These are phyloP conservation scores for Myotis davidii DNA, from an alignment of 2,113 vertebrate genomes.

Conservation along the genomic window DNA sequence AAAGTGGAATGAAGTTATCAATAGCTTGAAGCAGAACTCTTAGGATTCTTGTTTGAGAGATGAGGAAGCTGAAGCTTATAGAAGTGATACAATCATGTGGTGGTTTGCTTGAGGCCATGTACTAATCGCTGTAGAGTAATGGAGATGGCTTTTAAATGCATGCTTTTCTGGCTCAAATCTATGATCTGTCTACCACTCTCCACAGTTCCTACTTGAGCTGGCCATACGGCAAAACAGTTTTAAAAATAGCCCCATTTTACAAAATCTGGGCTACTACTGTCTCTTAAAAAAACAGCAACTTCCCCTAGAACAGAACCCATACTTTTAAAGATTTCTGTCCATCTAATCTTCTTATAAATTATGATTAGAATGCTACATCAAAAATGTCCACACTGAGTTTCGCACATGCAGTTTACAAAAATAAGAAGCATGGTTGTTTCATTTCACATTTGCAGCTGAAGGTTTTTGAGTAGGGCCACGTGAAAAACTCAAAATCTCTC, in stretches of 20 bases:
- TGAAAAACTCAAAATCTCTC: neutral
- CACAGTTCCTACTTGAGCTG: neutral
- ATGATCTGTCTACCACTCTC: neutral
- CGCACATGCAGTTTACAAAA: neutral
- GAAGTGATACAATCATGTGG: neutral
- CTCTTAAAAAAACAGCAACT: neutral
- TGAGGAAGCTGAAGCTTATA: neutral
- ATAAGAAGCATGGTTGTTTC: neutral
- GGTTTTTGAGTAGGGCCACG: neutral
- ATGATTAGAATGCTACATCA: neutral
- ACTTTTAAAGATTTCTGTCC: neutral
- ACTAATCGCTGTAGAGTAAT: neutral
- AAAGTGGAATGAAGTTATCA: neutral
- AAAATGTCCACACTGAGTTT: neutral
- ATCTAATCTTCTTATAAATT: constrained; percentile 16
- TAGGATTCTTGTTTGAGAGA: neutral
- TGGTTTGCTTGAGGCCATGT: neutral
- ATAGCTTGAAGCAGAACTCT: neutral
- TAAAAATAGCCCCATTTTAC: neutral
- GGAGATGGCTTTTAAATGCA: neutral
- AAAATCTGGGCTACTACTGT: neutral
- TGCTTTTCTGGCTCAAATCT: neutral
- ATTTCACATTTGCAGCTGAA: neutral
- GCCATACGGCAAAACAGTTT: neutral
- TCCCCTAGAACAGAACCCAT: neutral